Conservation (phyloP, 2,797 vertebrate genomes). For the Echiichthys vipera region DNA sequence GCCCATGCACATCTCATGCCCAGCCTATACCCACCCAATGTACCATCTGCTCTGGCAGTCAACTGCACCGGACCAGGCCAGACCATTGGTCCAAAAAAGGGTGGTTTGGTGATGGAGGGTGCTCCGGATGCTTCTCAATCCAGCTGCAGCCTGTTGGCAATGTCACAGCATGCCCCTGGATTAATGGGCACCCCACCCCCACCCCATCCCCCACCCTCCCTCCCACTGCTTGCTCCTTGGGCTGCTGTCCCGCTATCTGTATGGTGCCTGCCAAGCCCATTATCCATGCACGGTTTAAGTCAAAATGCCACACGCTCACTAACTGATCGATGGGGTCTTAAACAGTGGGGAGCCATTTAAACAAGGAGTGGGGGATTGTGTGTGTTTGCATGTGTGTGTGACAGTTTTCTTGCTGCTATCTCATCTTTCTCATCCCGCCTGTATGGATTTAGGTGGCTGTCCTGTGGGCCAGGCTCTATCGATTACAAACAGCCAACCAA, state of each 20-base stretch:
- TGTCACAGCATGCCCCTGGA: constrained; percentile 66
- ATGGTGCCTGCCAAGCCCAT: constrained; percentile 70
- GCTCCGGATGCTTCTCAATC: constrained; percentile 70
- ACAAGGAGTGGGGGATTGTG: constrained; percentile 34
- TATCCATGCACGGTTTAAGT: constrained; percentile 79
- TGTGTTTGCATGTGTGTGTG: constrained; percentile 30
- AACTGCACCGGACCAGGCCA: constrained; percentile 55
- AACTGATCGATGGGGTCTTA: constrained; percentile 74
- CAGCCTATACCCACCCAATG: constrained; percentile 50
- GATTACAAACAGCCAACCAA: constrained; percentile 78
- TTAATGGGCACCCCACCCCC: no score
- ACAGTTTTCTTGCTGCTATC: constrained; percentile 55
- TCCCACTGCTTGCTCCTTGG: constrained; percentile 55
- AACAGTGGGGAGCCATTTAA: constrained; percentile 69
- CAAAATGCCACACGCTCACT: constrained; percentile 75
- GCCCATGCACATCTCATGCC: constrained; percentile 59
- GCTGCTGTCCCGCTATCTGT: constrained; percentile 66
- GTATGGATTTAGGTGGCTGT: constrained; percentile 76
- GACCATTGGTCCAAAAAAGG: constrained; percentile 45
- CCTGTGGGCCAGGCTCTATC: constrained; percentile 71
- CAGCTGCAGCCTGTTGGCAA: constrained; percentile 78
- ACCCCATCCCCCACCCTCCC: constrained; percentile 32
- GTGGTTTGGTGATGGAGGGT: constrained; percentile 11
- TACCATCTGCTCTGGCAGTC: constrained; percentile 78
- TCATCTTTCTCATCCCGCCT: constrained; percentile 68